These are phyloP conservation scores for Melitaea cinxia DNA, from an alignment of 1,140 invertebrate genomes.

Conservation along the genomic window DNA sequence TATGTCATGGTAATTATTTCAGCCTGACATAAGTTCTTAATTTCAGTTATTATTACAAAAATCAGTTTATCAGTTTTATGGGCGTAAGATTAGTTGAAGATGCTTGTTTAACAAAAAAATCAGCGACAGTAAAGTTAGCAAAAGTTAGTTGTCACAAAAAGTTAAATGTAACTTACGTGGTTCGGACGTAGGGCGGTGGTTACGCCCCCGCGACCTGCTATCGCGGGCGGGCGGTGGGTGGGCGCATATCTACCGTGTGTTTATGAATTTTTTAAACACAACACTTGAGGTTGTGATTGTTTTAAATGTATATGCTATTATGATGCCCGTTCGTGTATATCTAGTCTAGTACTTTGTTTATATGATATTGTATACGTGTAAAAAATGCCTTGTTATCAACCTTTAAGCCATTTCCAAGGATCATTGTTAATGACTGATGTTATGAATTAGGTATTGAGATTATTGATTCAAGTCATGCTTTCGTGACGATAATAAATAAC, in stretches of 20 bases:
- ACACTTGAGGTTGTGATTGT: conserved; percentile 28
- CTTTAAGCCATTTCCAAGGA: too few species aligned
- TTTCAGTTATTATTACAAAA: too few species aligned
- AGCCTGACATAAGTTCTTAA: too few species aligned
- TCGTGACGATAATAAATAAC: too few species aligned
- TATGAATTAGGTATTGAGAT: too few species aligned
- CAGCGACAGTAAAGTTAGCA: neutral
- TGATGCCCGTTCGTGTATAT: neutral
- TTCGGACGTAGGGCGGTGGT: conserved; percentile 72
- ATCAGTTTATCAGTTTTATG: too few species aligned
- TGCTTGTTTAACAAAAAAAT: too few species aligned
- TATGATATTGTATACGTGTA: neutral
- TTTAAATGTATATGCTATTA: neutral
- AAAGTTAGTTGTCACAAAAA: conserved; percentile 41
- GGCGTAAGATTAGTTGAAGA: too few species aligned
- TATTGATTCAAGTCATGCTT: too few species aligned
- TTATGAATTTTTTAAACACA: conserved; percentile 47
- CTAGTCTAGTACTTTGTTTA: neutral
- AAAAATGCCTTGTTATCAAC: too few species aligned
- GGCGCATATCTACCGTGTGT: conserved; percentile 47
- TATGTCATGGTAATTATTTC: too few species aligned
- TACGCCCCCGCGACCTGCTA: conserved; percentile 68
- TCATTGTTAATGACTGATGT: too few species aligned
- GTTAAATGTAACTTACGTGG: conserved; percentile 45
- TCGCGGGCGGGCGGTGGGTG: conserved; percentile 75